Percentiles rank a stretch among this genome's conserved stretches.
Conservation (phyloP, 2,113 vertebrate species). For the Campylomormyrus numenius region DNA sequence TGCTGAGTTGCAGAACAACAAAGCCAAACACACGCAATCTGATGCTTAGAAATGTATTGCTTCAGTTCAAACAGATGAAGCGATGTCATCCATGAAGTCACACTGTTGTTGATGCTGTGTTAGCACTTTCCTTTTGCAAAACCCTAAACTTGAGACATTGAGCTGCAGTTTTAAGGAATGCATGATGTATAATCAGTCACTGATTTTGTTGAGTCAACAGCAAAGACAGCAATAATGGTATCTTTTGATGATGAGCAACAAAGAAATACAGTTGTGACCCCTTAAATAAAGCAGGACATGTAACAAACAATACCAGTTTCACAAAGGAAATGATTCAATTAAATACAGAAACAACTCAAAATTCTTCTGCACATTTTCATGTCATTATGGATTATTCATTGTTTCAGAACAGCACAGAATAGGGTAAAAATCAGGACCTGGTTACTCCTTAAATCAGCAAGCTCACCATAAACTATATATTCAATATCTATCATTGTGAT, state of each 20-base stretch:
- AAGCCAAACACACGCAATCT: not conserved
- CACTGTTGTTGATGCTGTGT: not conserved
- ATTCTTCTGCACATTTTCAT: not conserved
- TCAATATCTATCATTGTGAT: not conserved
- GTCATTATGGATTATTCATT: not conserved
- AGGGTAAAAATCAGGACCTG: not conserved
- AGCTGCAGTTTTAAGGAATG: not conserved
- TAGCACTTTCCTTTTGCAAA: not conserved
- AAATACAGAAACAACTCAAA: not conserved
- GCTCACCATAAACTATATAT: not conserved
- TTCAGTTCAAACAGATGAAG: not conserved
- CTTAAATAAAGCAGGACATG: not conserved
- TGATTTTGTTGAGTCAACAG: conserved; percentile 14
- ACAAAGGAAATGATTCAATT: not conserved
- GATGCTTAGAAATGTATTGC: not conserved
- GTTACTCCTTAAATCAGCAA: not conserved
- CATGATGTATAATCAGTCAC: not conserved
- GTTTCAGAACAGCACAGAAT: not conserved
- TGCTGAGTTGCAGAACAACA: not conserved
- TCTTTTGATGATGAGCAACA: not conserved
- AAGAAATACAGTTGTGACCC: not conserved
- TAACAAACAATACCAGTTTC: not conserved
- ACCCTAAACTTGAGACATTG: not conserved
- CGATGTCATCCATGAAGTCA: not conserved
- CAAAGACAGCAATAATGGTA: not conserved